A percentile compares a stretch with the other conserved stretches of the same genome.
These are phyloP conservation scores for Drosophila kanekoi DNA, from an alignment of 2,888 invertebrate genomes.

Conservation along the genomic window DNA sequence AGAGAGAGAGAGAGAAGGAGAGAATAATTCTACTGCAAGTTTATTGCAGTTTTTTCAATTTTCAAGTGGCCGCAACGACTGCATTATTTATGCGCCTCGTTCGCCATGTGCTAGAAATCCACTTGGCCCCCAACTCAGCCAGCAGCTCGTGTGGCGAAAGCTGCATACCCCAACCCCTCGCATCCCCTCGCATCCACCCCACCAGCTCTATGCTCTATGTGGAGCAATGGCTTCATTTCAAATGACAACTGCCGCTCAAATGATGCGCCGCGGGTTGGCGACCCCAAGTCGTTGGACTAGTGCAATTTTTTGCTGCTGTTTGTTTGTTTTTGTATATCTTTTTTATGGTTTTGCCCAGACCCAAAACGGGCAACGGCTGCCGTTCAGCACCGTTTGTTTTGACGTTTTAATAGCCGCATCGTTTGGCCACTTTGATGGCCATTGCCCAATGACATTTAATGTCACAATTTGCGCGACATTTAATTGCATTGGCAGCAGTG, in stretches of 20 bases:
- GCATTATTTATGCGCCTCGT: constrained; percentile 73
- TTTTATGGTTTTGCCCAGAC: constrained; percentile 55
- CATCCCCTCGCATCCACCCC: no score
- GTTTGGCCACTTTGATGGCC: constrained; percentile 61
- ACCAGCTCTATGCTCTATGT: constrained; percentile 39
- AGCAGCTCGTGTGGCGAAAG: constrained; percentile 65
- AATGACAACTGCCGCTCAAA: constrained; percentile 74
- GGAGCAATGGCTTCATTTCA: constrained; percentile 77
- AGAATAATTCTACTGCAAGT: constrained; percentile 41
- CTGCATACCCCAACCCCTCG: constrained; percentile 12
- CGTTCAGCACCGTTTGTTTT: constrained; percentile 60
- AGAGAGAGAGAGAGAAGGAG: background rate
- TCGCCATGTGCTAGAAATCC: constrained; percentile 74
- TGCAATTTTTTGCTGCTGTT: constrained; percentile 30
- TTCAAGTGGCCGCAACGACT: constrained; percentile 67
- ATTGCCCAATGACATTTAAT: constrained; percentile 65
- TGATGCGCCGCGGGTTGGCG: constrained; percentile 67
- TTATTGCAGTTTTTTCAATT: constrained; percentile 66
- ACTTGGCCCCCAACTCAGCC: constrained; percentile 55
- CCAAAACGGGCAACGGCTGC: constrained; percentile 64
- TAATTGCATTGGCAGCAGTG: constrained; percentile 43
- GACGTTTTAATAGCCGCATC: constrained; percentile 74
- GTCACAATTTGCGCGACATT: constrained; percentile 69
- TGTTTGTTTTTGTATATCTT: constrained; percentile 6
- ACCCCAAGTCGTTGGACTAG: constrained; percentile 43